Percentiles rank a stretch among this genome's conserved stretches.
Conservation (phyloP, 2,113 vertebrate genomes). For the Psephotus haematonotus region DNA sequence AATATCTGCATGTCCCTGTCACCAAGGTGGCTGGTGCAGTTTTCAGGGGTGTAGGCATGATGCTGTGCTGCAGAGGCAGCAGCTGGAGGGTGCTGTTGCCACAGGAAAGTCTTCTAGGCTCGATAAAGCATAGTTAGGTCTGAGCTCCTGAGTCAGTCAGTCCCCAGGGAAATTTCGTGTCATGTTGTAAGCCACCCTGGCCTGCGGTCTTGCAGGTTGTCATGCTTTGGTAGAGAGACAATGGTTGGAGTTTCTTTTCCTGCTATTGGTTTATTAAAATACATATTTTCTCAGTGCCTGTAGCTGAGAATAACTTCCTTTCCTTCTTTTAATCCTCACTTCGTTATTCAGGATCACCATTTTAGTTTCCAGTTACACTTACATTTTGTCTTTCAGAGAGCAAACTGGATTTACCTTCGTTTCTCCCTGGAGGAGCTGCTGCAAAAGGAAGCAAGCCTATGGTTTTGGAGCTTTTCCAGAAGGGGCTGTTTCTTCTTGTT, state of each 20-base stretch:
- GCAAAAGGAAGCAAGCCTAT: neutral
- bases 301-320: neutral
- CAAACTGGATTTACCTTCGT: neutral
- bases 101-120: neutral
- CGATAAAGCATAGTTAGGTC: neutral
- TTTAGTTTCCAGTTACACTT: neutral
- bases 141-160: neutral
- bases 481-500: neutral
- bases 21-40: no score
- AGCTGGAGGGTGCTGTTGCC: conserved; percentile 43
- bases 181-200: neutral
- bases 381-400: neutral
- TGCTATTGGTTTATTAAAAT: neutral
- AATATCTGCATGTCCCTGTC: neutral
- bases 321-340: neutral
- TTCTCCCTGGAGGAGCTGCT: neutral
- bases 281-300: neutral
- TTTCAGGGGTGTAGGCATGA: neutral
- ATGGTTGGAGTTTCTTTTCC: neutral
- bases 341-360: rapidly evolving
- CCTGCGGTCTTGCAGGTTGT: neutral
- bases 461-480: neutral
- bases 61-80: neutral
- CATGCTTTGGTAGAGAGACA: neutral
- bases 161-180: neutral